These are phyloP conservation scores for Australoheros scitulus DNA, from an alignment of 2,113 vertebrate species.

Conservation along the genomic window DNA sequence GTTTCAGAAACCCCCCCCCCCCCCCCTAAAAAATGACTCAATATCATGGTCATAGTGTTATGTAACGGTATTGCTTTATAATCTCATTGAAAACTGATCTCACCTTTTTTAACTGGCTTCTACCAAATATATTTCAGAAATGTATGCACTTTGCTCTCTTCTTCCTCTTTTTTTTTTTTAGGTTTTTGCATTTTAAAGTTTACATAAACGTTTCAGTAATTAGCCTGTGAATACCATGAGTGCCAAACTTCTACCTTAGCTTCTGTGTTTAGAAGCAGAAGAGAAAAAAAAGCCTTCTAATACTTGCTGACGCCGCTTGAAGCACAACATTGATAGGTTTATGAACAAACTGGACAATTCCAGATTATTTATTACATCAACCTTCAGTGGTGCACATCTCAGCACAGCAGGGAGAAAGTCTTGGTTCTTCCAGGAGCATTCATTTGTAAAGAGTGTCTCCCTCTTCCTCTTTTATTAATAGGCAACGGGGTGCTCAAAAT, in stretches of 20 bases:
- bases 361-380: slow-evolving; percentile 52
- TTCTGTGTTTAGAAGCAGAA: slow-evolving; percentile 17
- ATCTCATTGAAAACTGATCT: background rate
- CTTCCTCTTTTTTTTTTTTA: background rate
- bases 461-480: slow-evolving; percentile 51
- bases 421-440: slow-evolving; percentile 55
- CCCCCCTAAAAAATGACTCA: background rate
- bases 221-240: background rate
- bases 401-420: slow-evolving; percentile 44
- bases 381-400: slow-evolving; percentile 35
- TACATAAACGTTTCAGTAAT: background rate
- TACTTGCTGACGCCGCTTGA: slow-evolving; percentile 16
- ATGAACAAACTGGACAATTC: slow-evolving; percentile 47
- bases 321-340: slow-evolving; percentile 40
- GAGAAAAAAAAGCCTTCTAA: slow-evolving; percentile 7
- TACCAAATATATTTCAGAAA: background rate
- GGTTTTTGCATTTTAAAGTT: background rate
- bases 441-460: slow-evolving; percentile 58
- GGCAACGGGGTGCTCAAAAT: slow-evolving; percentile 41
- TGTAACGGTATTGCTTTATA: background rate
- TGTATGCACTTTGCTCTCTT: background rate
- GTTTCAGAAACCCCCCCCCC: background rate
- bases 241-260: background rate
- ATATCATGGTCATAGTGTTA: background rate
- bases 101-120: background rate